phyloP scores from a whole-genome alignment of 2,888 invertebrate species.

The Ormia ochracea region DNA sequence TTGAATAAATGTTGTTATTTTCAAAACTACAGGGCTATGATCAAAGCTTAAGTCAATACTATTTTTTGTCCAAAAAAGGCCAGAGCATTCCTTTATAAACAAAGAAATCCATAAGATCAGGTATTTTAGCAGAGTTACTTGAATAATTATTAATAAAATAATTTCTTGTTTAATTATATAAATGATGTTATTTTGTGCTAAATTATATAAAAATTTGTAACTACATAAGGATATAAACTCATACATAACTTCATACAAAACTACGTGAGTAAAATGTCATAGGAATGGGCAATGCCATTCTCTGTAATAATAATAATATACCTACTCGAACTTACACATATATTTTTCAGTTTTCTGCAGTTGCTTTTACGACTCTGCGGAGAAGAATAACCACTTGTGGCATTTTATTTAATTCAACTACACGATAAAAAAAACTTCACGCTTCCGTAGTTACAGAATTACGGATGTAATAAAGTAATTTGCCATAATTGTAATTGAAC shows the following conservation, averaged over 20 bases:
- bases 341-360: not conserved
- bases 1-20: no score
- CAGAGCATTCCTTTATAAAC: no score
- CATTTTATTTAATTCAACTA: conserved; percentile 64
- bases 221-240: not conserved
- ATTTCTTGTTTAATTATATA: not conserved
- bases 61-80: no score
- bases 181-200: conserved; percentile 11
- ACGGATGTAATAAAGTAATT: conserved; percentile 77
- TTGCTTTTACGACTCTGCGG: conserved; percentile 44
- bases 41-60: no score
- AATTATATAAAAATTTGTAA: not conserved
- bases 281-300: no score
- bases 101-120: no score
- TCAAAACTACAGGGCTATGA: no score
- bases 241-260: not conserved
- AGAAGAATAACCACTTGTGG: conserved; percentile 66
- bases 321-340: conserved; percentile 19
- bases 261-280: conserved; percentile 25
- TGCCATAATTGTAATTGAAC: conserved; percentile 76
- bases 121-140: no score
- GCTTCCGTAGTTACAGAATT: conserved; percentile 75
- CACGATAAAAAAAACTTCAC: conserved; percentile 69
- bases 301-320: no score
- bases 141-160: no score